phyloP scores from a whole-genome alignment of 2,113 vertebrate species.

The Seriola rivoliana region DNA sequence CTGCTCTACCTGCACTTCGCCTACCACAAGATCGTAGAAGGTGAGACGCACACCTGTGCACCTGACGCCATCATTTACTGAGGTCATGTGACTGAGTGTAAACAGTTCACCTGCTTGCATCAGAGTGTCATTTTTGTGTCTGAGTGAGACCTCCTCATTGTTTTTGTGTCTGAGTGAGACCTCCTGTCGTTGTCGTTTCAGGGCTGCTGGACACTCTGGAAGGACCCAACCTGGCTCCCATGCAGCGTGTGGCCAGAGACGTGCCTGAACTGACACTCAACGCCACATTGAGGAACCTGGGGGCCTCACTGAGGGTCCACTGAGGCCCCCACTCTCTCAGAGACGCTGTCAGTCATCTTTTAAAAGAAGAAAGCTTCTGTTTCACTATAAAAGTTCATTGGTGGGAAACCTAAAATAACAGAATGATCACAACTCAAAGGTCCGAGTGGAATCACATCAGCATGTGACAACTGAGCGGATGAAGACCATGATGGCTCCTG shows the following conservation, averaged over 20 bases:
- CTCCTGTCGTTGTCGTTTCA: slow-evolving; percentile 59
- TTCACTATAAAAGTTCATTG: background rate
- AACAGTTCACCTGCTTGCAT: background rate
- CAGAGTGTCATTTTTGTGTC: background rate
- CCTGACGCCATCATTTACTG: background rate
- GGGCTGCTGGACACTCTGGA: slow-evolving; percentile 94
- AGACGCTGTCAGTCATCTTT: background rate
- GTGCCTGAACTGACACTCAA: slow-evolving; percentile 88
- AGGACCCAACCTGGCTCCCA: slow-evolving; percentile 89
- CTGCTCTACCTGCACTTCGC: slow-evolving; percentile 98
- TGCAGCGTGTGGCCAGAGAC: slow-evolving; percentile 94
- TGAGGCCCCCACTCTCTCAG: slow-evolving; percentile 40
- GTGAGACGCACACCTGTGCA: slow-evolving; percentile 70
- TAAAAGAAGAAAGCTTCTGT: background rate
- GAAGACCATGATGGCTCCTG: background rate
- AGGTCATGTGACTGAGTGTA: background rate
- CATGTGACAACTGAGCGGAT: too few relatives aligned
- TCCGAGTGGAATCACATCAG: background rate
- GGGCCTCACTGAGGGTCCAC: slow-evolving; percentile 78
- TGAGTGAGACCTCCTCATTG: background rate
- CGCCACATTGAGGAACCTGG: slow-evolving; percentile 82
- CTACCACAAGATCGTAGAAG: slow-evolving; percentile 97
- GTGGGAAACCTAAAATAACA: background rate
- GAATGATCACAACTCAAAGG: background rate
- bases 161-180: slow-evolving; percentile 1